These are phyloP conservation scores for Aplocera efformata DNA, from an alignment of 2,888 invertebrate genomes.

Conservation along the genomic window DNA sequence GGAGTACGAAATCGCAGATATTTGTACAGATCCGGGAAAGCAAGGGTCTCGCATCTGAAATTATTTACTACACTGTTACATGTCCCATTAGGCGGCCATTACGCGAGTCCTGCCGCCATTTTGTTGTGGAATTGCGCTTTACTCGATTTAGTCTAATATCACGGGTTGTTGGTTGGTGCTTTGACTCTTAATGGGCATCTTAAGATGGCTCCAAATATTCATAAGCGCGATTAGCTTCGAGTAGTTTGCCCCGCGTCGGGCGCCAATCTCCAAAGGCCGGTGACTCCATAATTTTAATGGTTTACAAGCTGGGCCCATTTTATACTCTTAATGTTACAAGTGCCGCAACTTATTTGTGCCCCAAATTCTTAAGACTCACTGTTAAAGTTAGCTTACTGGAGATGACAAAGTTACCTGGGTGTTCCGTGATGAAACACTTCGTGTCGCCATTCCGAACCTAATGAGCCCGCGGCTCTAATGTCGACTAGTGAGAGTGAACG, in stretches of 20 bases:
- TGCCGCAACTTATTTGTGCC: too few relatives aligned
- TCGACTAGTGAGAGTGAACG: too few relatives aligned
- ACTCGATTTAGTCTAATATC: constrained; percentile 55
- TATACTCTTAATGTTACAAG: too few relatives aligned
- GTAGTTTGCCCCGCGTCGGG: constrained; percentile 31
- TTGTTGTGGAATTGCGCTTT: constrained; percentile 53
- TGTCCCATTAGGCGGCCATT: constrained; percentile 55
- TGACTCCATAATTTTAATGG: not conserved
- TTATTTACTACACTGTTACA: constrained; percentile 58
- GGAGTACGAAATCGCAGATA: constrained; percentile 14
- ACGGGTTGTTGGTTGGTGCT: constrained; percentile 42
- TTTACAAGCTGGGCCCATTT: not conserved
- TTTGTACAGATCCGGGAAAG: constrained; percentile 22
- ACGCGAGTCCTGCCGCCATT: constrained; percentile 45
- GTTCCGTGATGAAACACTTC: too few relatives aligned
- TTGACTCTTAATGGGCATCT: constrained; percentile 41
- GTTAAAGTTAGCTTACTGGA: too few relatives aligned
- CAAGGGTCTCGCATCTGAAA: constrained; percentile 28
- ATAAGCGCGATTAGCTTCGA: constrained; percentile 26
- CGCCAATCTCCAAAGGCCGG: constrained; percentile 15
- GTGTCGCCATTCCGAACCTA: too few relatives aligned
- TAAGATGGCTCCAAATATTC: constrained; percentile 33
- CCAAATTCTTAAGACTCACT: too few relatives aligned
- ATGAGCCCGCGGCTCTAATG: too few relatives aligned
- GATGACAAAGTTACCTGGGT: too few relatives aligned